Evolutionary conservation across 2,113 vertebrate species (phyloP).

Genomic region (Chlorodrepanis virens): DNA sequence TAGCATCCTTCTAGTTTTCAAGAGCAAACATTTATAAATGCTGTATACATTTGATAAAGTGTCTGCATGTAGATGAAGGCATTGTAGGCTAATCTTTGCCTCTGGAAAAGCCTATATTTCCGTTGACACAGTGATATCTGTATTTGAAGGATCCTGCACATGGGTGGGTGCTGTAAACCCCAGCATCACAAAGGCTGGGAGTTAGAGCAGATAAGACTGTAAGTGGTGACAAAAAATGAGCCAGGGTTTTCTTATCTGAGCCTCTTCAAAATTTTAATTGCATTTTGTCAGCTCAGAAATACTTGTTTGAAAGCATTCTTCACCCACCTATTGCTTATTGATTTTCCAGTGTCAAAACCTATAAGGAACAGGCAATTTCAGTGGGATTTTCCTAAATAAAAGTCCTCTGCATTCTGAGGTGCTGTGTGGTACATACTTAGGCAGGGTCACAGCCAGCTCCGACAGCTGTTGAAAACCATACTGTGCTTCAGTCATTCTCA

Average conservation of each 20-base stretch:
- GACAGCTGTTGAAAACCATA: rapidly evolving
- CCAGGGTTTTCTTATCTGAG: rapidly evolving
- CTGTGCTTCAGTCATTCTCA: neutral
- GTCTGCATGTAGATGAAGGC: neutral
- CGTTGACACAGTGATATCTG: neutral
- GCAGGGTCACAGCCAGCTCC: neutral
- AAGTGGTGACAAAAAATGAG: neutral
- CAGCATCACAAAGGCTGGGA: neutral
- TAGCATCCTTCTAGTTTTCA: neutral
- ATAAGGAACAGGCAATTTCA: neutral
- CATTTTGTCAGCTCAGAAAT: neutral
- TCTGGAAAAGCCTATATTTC: neutral
- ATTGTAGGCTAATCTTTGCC: neutral
- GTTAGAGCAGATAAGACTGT: neutral
- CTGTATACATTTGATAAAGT: neutral
- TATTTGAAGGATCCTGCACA: neutral
- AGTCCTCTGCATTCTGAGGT: neutral
- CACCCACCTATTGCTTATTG: neutral
- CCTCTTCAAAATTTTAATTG: neutral
- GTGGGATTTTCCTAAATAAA: neutral
- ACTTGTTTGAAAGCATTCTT: neutral
- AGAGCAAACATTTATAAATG: neutral
- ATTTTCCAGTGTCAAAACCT: neutral
- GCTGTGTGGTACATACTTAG: rapidly evolving
- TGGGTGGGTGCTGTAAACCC: neutral